Conservation (phyloP, 2,888 invertebrate genomes). For the Caenorhabditis wallacei region DNA sequence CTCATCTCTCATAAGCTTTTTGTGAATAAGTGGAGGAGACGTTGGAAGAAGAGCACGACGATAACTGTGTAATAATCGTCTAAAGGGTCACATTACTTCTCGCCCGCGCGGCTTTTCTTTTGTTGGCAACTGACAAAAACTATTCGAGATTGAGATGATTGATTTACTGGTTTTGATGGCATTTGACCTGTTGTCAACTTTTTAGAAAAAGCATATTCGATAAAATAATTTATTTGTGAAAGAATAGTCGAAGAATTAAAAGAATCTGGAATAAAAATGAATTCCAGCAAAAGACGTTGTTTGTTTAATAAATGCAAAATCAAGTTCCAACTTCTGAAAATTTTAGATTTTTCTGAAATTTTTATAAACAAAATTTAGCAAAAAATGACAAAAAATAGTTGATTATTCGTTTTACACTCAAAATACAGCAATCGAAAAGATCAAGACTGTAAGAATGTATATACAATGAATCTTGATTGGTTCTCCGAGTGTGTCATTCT, state of each 20-base stretch:
- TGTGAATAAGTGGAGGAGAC: constrained; percentile 14
- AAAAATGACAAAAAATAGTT: background rate
- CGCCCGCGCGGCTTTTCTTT: constrained; percentile 60
- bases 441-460: too few species aligned
- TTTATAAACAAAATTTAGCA: too few species aligned
- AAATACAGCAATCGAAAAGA: too few species aligned
- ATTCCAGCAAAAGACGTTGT: background rate
- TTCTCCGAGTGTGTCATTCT: too few species aligned
- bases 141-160: constrained; percentile 41
- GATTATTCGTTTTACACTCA: too few species aligned
- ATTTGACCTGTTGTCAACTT: constrained; percentile 19
- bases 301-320: background rate
- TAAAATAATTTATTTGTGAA: too few species aligned
- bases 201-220: background rate
- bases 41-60: constrained; percentile 5
- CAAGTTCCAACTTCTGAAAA: background rate
- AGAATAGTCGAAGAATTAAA: background rate
- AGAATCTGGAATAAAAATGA: background rate
- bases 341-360: too few species aligned
- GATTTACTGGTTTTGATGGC: constrained; percentile 39
- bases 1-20: background rate
- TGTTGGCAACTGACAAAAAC: constrained; percentile 41
- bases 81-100: constrained; percentile 52
- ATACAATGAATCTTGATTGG: too few species aligned
- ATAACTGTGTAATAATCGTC: constrained; percentile 49